Evolutionary conservation across 2,888 invertebrate species (phyloP).

Genomic region (Polydesmus complanatus): DNA sequence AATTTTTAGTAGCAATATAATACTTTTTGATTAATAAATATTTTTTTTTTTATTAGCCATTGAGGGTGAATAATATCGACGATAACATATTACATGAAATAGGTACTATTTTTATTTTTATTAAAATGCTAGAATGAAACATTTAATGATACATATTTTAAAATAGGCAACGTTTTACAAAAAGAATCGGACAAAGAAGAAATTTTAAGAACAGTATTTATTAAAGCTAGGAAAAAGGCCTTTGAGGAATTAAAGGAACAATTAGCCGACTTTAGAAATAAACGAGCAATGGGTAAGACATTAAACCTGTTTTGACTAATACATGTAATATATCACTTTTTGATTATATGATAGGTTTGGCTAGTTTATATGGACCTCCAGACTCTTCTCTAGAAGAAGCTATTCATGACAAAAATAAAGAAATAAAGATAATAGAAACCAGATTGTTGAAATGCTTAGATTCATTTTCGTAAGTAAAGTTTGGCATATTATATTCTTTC

Average conservation of each 20-base stretch:
- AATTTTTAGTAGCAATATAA: too few species aligned
- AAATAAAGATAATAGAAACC: conserved; percentile 57
- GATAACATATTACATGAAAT: conserved; percentile 80
- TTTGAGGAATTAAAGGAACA: conserved; percentile 66
- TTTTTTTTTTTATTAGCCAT: conserved; percentile 45
- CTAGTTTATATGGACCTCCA: conserved; percentile 73
- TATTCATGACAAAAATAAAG: conserved; percentile 61
- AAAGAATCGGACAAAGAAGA: conserved; percentile 82
- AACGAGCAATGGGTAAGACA: conserved; percentile 51
- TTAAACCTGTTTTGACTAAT: neutral
- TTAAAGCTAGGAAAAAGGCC: conserved; percentile 70
- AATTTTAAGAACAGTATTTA: conserved; percentile 66
- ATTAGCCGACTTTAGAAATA: conserved; percentile 71
- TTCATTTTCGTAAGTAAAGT: conserved; percentile 24
- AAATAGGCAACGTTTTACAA: conserved; percentile 53
- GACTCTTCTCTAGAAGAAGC: conserved; percentile 65
- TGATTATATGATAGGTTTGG: conserved; percentile 46
- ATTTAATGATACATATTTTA: conserved; percentile 4
- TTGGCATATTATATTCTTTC: neutral
- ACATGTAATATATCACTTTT: too few species aligned
- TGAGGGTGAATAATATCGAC: conserved; percentile 62
- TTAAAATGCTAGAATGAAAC: neutral
- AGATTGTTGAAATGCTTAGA: conserved; percentile 56
- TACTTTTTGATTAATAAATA: too few species aligned
- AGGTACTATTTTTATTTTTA: conserved; percentile 29